Conservation (phyloP, 2,888 invertebrate genomes). For the Arge pagana region DNA sequence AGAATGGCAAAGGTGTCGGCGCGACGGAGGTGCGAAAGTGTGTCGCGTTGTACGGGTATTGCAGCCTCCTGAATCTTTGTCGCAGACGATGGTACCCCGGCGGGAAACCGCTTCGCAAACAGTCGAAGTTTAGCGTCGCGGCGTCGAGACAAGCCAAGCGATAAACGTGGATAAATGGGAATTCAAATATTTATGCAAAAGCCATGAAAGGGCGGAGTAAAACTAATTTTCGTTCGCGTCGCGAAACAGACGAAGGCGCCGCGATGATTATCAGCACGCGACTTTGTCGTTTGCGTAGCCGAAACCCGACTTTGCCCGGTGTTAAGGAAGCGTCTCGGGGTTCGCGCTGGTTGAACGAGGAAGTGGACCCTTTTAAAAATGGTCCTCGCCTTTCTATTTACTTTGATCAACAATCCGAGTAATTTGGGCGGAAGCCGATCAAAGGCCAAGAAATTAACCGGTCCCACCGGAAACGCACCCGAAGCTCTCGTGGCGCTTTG, state of each 20-base stretch:
- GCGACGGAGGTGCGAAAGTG: too few relatives aligned
- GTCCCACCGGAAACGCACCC: too few relatives aligned
- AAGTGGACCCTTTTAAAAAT: slow-evolving; percentile 15
- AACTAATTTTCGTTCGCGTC: slow-evolving; percentile 11
- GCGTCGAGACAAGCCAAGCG: background rate
- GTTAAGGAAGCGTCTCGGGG: too few relatives aligned
- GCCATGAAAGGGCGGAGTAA: slow-evolving; percentile 2
- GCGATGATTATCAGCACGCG: slow-evolving; percentile 16
- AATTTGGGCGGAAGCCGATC: slow-evolving; percentile 13
- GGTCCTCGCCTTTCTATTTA: slow-evolving; percentile 6
- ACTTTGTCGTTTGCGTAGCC: too few relatives aligned
- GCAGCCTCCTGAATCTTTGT: too few relatives aligned
- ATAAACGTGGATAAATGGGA: slow-evolving; percentile 10
- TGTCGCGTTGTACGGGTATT: too few relatives aligned
- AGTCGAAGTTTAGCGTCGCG: background rate
- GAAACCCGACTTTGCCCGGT: too few relatives aligned
- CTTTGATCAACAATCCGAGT: slow-evolving; percentile 19
- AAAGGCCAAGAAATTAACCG: slow-evolving; percentile 19
- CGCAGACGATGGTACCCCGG: background rate
- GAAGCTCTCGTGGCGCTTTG: too few relatives aligned
- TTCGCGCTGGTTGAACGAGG: too few relatives aligned
- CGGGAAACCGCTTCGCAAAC: background rate
- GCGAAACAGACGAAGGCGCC: slow-evolving; percentile 10
- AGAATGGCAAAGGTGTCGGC: too few relatives aligned
- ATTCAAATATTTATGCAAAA: slow-evolving; percentile 15